Evolutionary conservation across 2,797 vertebrate genomes (phyloP).

Genomic region (Ptychadena robeensis): DNA sequence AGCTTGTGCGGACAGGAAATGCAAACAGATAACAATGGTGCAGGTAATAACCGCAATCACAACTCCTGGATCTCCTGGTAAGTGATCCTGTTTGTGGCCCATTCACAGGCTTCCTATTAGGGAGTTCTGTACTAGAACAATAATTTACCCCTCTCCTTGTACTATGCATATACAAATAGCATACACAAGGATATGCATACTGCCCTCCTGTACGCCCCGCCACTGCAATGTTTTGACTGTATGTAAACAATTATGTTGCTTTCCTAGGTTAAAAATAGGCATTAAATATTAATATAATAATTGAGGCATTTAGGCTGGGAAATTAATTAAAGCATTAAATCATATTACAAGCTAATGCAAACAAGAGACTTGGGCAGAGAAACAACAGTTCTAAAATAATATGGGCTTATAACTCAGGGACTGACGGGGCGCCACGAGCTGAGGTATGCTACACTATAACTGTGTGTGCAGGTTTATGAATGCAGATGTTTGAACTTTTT

Average conservation of each 20-base stretch:
- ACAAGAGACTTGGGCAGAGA: conserved; percentile 29
- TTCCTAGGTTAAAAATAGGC: conserved; percentile 32
- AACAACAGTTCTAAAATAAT: conserved; percentile 29
- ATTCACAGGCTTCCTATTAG: background rate
- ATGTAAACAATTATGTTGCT: conserved; percentile 34
- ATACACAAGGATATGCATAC: background rate
- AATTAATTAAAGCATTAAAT: conserved; percentile 52
- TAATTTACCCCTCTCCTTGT: background rate
- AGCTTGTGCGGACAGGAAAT: too few relatives aligned
- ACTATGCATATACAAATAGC: background rate
- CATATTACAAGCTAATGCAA: conserved; percentile 45
- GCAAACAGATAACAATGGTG: too few relatives aligned
- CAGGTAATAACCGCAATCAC: too few relatives aligned
- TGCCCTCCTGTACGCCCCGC: background rate
- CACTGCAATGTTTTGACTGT: conserved; percentile 69
- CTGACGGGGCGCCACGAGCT: background rate
- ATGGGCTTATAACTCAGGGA: conserved; percentile 9
- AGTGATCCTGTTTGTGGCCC: background rate
- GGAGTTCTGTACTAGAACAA: background rate
- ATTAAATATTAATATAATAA: conserved; percentile 53
- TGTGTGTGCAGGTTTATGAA: background rate
- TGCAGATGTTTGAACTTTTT: background rate
- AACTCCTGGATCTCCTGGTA: background rate
- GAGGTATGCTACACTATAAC: background rate
- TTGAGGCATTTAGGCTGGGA: conserved; percentile 37